Conservation (phyloP, 2,797 vertebrate genomes). For the Sorex maritimensis region DNA sequence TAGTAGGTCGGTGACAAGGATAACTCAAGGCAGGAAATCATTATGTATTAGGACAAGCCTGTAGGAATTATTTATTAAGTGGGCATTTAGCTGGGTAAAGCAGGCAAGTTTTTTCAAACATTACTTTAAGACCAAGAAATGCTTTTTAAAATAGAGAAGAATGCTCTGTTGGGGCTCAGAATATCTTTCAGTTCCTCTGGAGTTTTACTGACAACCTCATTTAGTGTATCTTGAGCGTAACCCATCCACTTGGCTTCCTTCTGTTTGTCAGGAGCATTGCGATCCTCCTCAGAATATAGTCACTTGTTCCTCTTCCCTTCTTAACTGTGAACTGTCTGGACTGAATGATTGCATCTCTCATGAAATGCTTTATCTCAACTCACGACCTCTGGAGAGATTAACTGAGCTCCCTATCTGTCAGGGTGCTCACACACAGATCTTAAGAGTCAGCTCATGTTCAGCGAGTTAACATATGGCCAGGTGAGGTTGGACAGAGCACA, state of each 20-base stretch:
- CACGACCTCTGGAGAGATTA: background rate
- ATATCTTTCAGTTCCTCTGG: background rate
- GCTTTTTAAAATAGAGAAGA: background rate
- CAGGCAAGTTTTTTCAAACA: background rate
- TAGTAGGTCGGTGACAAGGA: background rate
- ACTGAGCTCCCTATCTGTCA: too few species aligned
- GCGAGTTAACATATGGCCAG: background rate
- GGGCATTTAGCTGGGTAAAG: too few species aligned
- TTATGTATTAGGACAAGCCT: background rate
- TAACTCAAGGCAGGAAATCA: background rate
- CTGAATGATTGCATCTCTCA: background rate
- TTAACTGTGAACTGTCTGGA: background rate
- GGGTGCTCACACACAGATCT: background rate
- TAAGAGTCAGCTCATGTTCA: background rate
- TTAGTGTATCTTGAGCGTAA: background rate
- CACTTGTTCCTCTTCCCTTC: background rate
- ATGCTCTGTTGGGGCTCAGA: background rate
- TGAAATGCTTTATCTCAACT: background rate
- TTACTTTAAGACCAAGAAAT: background rate
- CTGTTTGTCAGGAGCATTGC: background rate
- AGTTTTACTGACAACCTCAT: fast-evolving
- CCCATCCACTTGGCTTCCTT: background rate
- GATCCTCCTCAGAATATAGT: background rate
- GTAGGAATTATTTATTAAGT: background rate
- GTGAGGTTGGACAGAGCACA: background rate